phyloP scores from a whole-genome alignment of 2,113 vertebrate species.

The Corvus hawaiiensis region DNA sequence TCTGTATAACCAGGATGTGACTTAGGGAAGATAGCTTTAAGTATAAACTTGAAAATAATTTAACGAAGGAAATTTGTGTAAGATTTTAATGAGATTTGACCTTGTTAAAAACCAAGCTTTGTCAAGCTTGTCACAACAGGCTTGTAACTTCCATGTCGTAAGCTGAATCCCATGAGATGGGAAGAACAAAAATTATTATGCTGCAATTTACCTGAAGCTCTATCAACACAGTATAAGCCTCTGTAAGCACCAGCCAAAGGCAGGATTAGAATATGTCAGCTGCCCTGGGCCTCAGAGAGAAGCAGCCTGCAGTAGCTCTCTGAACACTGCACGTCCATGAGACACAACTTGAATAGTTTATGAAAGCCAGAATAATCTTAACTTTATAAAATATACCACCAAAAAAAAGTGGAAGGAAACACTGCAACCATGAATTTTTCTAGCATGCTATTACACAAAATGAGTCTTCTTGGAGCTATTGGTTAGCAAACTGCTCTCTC shows the following conservation, averaged over 20 bases:
- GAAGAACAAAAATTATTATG: neutral
- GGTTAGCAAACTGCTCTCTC: neutral
- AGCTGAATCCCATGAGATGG: neutral
- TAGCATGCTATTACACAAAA: neutral
- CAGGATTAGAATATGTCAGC: neutral
- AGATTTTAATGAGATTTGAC: neutral
- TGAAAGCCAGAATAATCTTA: neutral
- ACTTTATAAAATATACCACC: neutral
- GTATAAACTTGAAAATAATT: neutral
- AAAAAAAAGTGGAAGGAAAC: neutral
- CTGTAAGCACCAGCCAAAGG: neutral
- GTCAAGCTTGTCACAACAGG: neutral
- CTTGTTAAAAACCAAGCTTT: neutral
- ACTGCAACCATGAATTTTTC: neutral
- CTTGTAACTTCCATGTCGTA: neutral
- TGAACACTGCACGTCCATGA: accelerated
- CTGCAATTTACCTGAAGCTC: neutral
- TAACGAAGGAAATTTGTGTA: neutral
- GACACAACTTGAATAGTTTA: neutral
- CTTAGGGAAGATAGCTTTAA: neutral
- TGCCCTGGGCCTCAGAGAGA: neutral
- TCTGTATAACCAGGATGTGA: neutral
- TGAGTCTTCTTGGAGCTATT: neutral
- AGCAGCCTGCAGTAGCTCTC: neutral
- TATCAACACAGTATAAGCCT: neutral